Conservation (phyloP, 2,797 vertebrate species). For the Orestias chungarensis region DNA sequence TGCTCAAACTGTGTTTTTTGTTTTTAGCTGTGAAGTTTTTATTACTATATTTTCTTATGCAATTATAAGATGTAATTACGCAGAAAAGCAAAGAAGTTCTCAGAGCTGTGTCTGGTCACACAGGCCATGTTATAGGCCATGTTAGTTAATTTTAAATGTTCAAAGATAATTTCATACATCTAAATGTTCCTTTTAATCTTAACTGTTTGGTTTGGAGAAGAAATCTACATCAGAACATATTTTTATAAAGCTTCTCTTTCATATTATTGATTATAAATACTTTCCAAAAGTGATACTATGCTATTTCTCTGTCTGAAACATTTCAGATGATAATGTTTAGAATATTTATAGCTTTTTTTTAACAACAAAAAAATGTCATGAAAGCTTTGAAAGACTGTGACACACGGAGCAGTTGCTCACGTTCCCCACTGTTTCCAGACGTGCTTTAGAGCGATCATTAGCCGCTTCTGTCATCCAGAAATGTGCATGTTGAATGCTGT, state of each 20-base stretch:
- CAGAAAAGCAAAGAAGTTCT: no score
- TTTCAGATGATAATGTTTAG: neutral
- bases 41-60: no score
- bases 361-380: neutral
- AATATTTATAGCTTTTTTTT: neutral
- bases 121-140: neutral
- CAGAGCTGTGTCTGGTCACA: no score
- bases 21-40: no score
- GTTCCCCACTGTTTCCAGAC: conserved; percentile 25
- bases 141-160: neutral
- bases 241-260: neutral
- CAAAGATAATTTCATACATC: neutral
- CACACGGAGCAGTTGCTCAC: conserved; percentile 1
- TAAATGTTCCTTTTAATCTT: neutral
- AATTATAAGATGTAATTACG: no score
- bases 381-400: conserved; percentile 4
- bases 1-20: no score
- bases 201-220: neutral
- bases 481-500: conserved; percentile 52
- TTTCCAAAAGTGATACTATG: neutral
- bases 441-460: conserved; percentile 39
- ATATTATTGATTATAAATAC: neutral
- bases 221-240: neutral
- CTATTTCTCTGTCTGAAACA: neutral
- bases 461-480: conserved; percentile 49